phyloP scores from a whole-genome alignment of 2,888 invertebrate genomes.

The Pseudeuparius sepicola region DNA sequence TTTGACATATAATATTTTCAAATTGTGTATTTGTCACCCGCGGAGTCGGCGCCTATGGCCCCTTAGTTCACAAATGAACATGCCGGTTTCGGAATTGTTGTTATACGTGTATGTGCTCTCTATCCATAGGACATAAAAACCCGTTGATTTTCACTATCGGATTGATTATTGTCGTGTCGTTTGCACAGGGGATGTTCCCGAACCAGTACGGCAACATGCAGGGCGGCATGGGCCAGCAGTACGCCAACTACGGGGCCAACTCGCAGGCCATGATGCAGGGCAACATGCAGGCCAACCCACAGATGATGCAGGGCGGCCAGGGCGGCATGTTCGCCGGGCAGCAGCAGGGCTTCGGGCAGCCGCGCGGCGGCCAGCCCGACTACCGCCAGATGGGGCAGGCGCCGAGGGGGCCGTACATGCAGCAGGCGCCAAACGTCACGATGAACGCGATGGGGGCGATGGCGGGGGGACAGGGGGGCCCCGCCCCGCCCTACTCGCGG shows the following conservation, averaged over 20 bases:
- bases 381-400: constrained; percentile 36
- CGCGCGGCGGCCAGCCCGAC: constrained; percentile 39
- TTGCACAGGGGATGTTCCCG: constrained; percentile 45
- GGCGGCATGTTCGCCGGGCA: constrained; percentile 37
- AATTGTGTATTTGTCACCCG: too few species aligned
- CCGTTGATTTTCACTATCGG: too few species aligned
- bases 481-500: constrained; percentile 71
- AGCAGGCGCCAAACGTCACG: constrained; percentile 72
- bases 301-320: constrained; percentile 32
- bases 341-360: constrained; percentile 47
- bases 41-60: too few species aligned
- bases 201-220: constrained; percentile 55
- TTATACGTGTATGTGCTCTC: too few species aligned
- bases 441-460: constrained; percentile 59
- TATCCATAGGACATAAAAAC: too few species aligned
- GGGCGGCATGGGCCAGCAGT: constrained; percentile 53
- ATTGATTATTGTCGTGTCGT: too few species aligned
- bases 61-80: too few species aligned
- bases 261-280: constrained; percentile 32
- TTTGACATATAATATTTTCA: too few species aligned
- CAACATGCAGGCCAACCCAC: constrained; percentile 31
- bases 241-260: constrained; percentile 49
- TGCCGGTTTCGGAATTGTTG: too few species aligned
- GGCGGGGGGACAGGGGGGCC: constrained; percentile 44
- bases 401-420: constrained; percentile 55